These are phyloP conservation scores for Denticeps clupeoides DNA, from an alignment of 2,797 vertebrate species.

Conservation along the genomic window DNA sequence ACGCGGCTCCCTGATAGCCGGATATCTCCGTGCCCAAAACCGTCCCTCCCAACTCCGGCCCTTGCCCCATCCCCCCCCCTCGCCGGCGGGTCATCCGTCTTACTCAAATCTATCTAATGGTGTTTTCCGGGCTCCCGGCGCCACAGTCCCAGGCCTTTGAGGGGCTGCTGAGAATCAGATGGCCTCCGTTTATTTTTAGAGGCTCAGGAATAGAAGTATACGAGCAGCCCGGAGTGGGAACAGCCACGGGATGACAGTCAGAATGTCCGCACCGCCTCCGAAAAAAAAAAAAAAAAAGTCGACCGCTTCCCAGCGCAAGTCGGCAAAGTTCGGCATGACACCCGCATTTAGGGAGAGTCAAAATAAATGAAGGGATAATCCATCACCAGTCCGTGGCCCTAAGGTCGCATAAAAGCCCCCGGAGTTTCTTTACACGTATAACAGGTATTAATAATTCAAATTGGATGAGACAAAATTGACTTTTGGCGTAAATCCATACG, in stretches of 20 bases:
- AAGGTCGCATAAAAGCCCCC: slow-evolving; percentile 40
- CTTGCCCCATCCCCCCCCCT: slow-evolving; percentile 13
- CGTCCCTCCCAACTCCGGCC: slow-evolving; percentile 6
- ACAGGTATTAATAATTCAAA: slow-evolving; percentile 52
- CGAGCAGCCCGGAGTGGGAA: slow-evolving; percentile 17
- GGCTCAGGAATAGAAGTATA: slow-evolving; percentile 36
- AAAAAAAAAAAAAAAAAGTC: too few relatives aligned
- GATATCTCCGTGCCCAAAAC: slow-evolving; percentile 30
- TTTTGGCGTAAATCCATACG: slow-evolving; percentile 50
- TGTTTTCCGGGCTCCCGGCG: slow-evolving; percentile 27
- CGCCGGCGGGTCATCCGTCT: slow-evolving; percentile 31
- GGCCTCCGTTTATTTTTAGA: slow-evolving; percentile 56
- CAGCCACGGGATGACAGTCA: slow-evolving; percentile 34
- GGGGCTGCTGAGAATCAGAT: slow-evolving; percentile 34
- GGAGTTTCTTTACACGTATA: slow-evolving; percentile 44
- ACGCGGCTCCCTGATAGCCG: slow-evolving; percentile 42
- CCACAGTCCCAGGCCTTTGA: slow-evolving; percentile 26
- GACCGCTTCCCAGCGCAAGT: slow-evolving; percentile 28
- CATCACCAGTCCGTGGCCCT: slow-evolving; percentile 42
- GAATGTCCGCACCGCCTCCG: slow-evolving; percentile 33
- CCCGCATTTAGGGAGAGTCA: slow-evolving; percentile 38
- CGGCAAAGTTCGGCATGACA: slow-evolving; percentile 27
- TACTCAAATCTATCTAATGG: slow-evolving; percentile 42
- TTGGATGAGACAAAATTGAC: slow-evolving; percentile 44
- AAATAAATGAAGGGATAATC: slow-evolving; percentile 47